Conservation (phyloP, 2,888 invertebrate species). For the Acanthosoma haemorrhoidale region DNA sequence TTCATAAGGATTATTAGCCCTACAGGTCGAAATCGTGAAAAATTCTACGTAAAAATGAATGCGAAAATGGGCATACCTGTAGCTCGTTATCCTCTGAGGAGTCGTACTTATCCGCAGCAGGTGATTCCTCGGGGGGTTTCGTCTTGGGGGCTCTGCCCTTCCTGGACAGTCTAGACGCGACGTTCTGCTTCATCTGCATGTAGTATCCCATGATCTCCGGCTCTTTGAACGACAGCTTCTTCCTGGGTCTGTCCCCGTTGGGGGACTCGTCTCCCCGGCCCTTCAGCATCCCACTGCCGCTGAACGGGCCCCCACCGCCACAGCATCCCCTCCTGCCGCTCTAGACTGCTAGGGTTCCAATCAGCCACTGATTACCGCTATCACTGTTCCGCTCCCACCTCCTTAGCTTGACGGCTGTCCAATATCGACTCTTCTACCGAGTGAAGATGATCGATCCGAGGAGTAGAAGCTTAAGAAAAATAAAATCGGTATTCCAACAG, state of each 20-base stretch:
- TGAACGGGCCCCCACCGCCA: conserved; percentile 8
- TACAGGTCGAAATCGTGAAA: too few species aligned
- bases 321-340: conserved; percentile 18
- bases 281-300: conserved; percentile 32
- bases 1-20: too few species aligned
- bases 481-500: too few species aligned
- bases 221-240: conserved; percentile 81
- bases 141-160: conserved; percentile 39
- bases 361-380: too few species aligned
- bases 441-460: too few species aligned
- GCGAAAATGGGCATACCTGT: too few species aligned
- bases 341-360: background rate
- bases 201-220: conserved; percentile 62
- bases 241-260: conserved; percentile 58
- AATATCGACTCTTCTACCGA: too few species aligned
- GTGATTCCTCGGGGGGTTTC: conserved; percentile 39
- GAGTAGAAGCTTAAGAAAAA: too few species aligned
- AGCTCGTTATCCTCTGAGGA: conserved; percentile 47
- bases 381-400: too few species aligned
- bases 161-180: conserved; percentile 40
- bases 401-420: too few species aligned
- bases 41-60: too few species aligned
- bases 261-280: conserved; percentile 18
- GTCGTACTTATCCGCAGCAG: conserved; percentile 37
- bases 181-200: conserved; percentile 45